Conservation (phyloP, 2,797 vertebrate genomes). For the Otolemur crassicaudatus region DNA sequence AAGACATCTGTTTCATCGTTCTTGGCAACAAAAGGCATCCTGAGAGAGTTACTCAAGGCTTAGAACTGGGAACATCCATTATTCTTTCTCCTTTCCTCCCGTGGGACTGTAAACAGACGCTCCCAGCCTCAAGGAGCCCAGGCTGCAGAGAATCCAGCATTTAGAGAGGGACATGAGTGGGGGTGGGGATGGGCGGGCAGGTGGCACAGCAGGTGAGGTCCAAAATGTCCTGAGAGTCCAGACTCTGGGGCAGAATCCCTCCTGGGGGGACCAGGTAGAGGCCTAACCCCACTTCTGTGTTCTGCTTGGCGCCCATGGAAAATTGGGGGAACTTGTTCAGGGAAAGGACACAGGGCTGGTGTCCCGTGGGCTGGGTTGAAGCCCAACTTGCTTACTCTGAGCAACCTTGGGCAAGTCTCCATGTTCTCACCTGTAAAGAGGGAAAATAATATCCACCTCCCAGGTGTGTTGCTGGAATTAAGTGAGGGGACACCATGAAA, state of each 20-base stretch:
- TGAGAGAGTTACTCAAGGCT: slow-evolving; percentile 46
- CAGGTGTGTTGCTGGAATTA: not conserved
- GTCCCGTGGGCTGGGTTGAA: not conserved
- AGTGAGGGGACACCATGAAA: accelerated
- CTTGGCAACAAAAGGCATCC: slow-evolving; percentile 70
- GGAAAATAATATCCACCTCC: not conserved
- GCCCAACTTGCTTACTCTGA: not conserved
- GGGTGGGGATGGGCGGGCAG: accelerated
- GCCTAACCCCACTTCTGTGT: not conserved
- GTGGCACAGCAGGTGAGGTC: not conserved
- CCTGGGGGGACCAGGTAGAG: accelerated
- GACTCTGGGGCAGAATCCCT: not conserved
- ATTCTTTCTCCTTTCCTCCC: slow-evolving; percentile 22
- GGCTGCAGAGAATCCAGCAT: not conserved
- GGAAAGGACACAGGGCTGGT: not conserved
- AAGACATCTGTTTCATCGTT: slow-evolving; percentile 78
- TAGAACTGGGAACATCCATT: not conserved
- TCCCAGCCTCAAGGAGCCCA: not conserved
- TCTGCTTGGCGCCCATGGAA: not conserved
- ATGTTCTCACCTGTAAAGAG: not conserved
- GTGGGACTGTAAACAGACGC: not conserved
- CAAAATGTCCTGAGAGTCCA: not conserved
- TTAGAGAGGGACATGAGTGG: not conserved
- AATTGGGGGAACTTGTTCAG: not conserved
- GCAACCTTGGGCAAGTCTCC: not conserved